phyloP scores from a whole-genome alignment of 2,113 vertebrate species.

The Irena cyanogastra region DNA sequence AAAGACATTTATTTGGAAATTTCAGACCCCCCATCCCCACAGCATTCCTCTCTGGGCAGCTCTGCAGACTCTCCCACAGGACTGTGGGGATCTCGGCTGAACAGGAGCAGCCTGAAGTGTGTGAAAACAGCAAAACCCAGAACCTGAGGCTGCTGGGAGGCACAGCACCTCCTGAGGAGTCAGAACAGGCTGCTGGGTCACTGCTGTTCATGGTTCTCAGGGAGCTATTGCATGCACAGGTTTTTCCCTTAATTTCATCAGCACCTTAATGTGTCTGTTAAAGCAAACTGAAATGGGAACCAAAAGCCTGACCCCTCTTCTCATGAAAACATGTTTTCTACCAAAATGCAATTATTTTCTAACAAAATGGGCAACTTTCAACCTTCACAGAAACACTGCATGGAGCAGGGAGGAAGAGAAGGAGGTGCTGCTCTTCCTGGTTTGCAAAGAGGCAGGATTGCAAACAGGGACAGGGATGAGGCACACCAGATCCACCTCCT shows the following conservation, averaged over 20 bases:
- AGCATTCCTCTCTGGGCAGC: background rate
- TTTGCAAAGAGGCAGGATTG: background rate
- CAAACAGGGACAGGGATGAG: background rate
- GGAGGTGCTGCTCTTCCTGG: too few species aligned
- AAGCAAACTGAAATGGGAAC: background rate
- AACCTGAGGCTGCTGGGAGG: background rate
- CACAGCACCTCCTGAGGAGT: background rate
- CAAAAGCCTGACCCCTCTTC: background rate
- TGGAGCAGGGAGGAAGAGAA: background rate
- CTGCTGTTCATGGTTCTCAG: accelerated
- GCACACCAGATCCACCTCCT: background rate
- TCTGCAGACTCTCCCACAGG: background rate
- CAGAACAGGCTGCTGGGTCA: too few species aligned
- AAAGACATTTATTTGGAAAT: background rate
- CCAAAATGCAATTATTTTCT: background rate
- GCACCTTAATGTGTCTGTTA: background rate
- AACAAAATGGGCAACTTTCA: background rate
- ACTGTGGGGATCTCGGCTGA: too few species aligned
- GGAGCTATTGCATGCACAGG: background rate
- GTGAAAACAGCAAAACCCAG: background rate
- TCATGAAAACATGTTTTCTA: background rate
- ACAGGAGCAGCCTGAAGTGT: accelerated
- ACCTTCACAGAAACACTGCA: background rate
- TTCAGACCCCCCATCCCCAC: background rate
- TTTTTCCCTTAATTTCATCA: background rate